Evolutionary conservation across 2,113 vertebrate genomes (phyloP), one percentile per base, ranked within the genome.

Genomic region (Coturnix japonica): DNA sequence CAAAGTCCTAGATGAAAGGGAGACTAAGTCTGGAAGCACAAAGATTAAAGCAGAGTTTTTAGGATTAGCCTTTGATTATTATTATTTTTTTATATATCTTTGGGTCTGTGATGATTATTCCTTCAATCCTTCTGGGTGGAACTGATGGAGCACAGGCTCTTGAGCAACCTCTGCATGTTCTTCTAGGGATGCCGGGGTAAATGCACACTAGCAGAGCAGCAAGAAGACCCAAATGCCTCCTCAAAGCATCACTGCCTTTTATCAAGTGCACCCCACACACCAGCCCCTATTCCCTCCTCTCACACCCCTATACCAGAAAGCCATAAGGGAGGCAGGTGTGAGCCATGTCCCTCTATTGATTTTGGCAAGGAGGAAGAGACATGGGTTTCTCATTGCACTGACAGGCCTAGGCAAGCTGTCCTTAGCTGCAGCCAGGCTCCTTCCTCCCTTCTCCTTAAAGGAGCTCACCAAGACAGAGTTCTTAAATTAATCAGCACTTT

Each of bases 31-130:
- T 96, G 95, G 94, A 95, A 97, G 96, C 95, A 90, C 84, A 61
- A 95, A 98, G 97, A 97, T 97, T 98, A 97, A 98, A 98, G 96
- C 91, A 97, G 90, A 97, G 93, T 90, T 96, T 97, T 97, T 81
- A 91, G 97, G 96, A 97, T 97, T 95, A 96, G 95, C 72, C 96
- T 97, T 97, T 97, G 95, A 96, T 96, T 96, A 44, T 47, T 70
- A 18, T 81, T 54, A 26, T 53, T 7, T 25, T 51, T 9, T 47
- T 28, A 41, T 28, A 41, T 33, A 41, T 63, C 56, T 92, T 53
- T 30, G 71, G 81, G 56, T 66, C 89, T 75, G 66, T 31, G 54
- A 47, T 77, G 87, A 89, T 91, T 73, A 80, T 67, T 85, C 56
- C 71, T n/a, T 59, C 73, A 41, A 73, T 49, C 54, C 90, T 64